These are phyloP conservation scores for Linnaemya vulpina DNA, from an alignment of 2,888 invertebrate species.

Conservation along the genomic window DNA sequence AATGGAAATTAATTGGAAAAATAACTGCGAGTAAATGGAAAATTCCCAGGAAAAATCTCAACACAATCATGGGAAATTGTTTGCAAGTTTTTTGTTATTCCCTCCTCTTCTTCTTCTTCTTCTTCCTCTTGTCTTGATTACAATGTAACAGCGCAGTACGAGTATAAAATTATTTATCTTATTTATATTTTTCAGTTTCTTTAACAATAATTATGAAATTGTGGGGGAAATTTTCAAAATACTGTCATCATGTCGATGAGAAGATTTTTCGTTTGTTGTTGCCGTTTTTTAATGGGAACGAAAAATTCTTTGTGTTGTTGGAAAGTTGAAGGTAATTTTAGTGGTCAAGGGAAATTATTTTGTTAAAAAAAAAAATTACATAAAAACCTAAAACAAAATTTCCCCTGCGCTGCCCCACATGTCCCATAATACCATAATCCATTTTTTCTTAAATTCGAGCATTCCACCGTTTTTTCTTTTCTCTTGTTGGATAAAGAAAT, in stretches of 20 bases:
- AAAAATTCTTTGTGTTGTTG: not conserved
- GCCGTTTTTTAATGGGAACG: slow-evolving; percentile 15
- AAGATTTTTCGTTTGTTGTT: slow-evolving; percentile 1
- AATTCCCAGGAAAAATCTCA: slow-evolving; percentile 38
- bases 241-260: slow-evolving; percentile 25
- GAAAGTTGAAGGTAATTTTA: not conserved
- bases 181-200: not conserved
- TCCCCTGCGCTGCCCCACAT: too few species aligned
- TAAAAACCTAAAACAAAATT: too few species aligned
- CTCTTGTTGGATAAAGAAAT: not conserved
- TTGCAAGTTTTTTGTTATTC: not conserved
- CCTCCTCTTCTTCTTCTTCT: not conserved
- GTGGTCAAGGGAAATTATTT: not conserved
- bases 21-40: slow-evolving; percentile 6
- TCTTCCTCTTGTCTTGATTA: slow-evolving; percentile 3
- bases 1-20: slow-evolving; percentile 16
- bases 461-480: too few species aligned
- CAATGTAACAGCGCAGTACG: slow-evolving; percentile 26
- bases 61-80: slow-evolving; percentile 56
- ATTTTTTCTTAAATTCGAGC: too few species aligned
- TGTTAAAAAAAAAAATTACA: too few species aligned
- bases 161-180: not conserved
- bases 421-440: too few species aligned
- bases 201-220: slow-evolving; percentile 40
- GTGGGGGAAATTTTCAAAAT: slow-evolving; percentile 18